Evolutionary conservation across 2,797 vertebrate species (phyloP).

Genomic region (Urophycis tenuis): DNA sequence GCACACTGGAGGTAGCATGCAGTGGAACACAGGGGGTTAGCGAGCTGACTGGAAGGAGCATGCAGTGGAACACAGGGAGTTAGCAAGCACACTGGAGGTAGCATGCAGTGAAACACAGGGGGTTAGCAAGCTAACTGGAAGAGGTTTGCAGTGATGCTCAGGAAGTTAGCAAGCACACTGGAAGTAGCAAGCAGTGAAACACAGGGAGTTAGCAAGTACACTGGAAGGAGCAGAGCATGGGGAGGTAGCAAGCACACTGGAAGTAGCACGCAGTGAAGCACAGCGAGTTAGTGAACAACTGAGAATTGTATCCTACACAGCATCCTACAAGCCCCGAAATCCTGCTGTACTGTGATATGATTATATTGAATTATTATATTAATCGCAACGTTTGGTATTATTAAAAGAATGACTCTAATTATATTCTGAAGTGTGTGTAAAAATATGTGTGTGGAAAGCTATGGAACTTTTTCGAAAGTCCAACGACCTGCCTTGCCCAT

Average conservation of each 20-base stretch:
- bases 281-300: too few relatives aligned
- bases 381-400: neutral
- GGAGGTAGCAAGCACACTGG: neutral
- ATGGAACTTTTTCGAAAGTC: neutral
- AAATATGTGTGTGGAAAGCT: neutral
- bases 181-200: neutral
- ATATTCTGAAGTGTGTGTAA: neutral
- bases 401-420: neutral
- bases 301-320: too few relatives aligned
- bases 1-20: neutral
- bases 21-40: neutral
- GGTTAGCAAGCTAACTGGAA: too few relatives aligned
- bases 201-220: too few relatives aligned
- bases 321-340: too few relatives aligned
- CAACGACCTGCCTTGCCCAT: neutral
- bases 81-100: neutral
- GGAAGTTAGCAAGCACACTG: neutral
- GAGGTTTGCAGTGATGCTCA: slow-evolving; percentile 74
- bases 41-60: slow-evolving; percentile 67
- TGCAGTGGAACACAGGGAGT: slow-evolving; percentile 50
- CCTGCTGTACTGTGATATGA: neutral
- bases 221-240: too few relatives aligned
- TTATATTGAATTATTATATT: neutral
- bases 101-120: neutral
- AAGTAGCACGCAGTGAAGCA: too few relatives aligned